phyloP scores from a whole-genome alignment of 1,140 invertebrate species.

The Liolophura sinensis region DNA sequence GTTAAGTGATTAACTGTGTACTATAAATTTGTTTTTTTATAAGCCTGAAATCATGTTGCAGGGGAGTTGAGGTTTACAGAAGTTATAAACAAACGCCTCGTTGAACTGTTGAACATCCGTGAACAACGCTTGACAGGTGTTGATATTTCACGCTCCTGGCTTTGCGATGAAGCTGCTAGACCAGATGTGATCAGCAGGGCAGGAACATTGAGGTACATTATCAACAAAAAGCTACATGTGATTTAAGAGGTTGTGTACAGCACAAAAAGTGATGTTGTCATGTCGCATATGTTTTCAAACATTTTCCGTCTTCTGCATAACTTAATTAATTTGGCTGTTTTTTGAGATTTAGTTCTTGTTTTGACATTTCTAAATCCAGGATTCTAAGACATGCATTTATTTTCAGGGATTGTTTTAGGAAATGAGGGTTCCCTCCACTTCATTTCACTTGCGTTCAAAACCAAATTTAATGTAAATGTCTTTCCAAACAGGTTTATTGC shows the following conservation, averaged over 20 bases:
- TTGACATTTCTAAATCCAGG: neutral
- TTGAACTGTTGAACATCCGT: constrained; percentile 29
- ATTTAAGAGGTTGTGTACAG: neutral
- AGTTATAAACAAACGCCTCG: constrained; percentile 18
- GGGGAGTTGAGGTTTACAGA: constrained; percentile 1
- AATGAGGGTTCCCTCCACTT: neutral
- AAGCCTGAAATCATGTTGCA: too few relatives aligned
- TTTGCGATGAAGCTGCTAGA: constrained; percentile 36
- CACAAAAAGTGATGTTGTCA: neutral
- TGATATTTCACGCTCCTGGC: constrained; percentile 24
- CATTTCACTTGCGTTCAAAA: neutral
- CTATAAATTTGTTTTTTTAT: too few relatives aligned
- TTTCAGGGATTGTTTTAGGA: neutral
- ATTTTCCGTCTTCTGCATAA: neutral
- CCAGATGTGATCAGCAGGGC: constrained; percentile 34
- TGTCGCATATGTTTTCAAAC: neutral
- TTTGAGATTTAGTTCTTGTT: neutral
- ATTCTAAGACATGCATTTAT: neutral
- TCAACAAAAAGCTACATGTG: neutral
- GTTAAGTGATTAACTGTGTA: too few relatives aligned
- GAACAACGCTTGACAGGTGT: constrained; percentile 20
- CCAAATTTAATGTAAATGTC: neutral
- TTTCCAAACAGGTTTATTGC: neutral
- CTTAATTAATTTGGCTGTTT: neutral
- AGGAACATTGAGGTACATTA: constrained; percentile 38